phyloP scores from a whole-genome alignment of 1,140 invertebrate species.

The Diprion similis region DNA sequence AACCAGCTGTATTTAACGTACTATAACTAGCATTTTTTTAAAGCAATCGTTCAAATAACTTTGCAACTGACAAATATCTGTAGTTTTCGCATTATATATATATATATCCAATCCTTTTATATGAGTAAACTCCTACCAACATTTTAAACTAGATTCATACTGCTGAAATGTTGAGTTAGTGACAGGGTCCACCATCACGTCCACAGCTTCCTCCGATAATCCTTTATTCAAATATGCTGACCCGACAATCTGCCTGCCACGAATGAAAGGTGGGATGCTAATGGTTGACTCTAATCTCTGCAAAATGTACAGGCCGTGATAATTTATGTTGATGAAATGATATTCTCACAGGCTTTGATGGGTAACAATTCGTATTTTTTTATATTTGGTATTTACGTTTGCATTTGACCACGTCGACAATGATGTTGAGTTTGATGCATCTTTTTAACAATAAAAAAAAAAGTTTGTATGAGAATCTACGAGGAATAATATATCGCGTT shows the following conservation, averaged over 20 bases:
- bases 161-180: constrained; percentile 12
- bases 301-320: too few species aligned
- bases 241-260: constrained; percentile 20
- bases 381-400: too few species aligned
- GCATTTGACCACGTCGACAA: too few species aligned
- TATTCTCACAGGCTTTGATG: too few species aligned
- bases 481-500: too few species aligned
- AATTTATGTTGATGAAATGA: too few species aligned
- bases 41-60: constrained; percentile 16
- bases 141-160: constrained; percentile 19
- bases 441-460: too few species aligned
- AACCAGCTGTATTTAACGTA: too few species aligned
- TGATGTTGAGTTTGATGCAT: too few species aligned
- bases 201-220: constrained; percentile 15
- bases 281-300: not conserved
- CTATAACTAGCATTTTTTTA: constrained; percentile 4
- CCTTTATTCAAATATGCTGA: constrained; percentile 18
- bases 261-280: constrained; percentile 11
- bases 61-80: constrained; percentile 21
- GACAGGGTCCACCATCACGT: constrained; percentile 4
- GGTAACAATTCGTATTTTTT: too few species aligned
- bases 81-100: constrained; percentile 10
- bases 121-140: constrained; percentile 16
- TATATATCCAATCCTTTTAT: constrained; percentile 9
- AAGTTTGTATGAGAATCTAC: too few species aligned